Conservation (phyloP, 2,797 vertebrate species). For the Sarcophilus harrisii region DNA sequence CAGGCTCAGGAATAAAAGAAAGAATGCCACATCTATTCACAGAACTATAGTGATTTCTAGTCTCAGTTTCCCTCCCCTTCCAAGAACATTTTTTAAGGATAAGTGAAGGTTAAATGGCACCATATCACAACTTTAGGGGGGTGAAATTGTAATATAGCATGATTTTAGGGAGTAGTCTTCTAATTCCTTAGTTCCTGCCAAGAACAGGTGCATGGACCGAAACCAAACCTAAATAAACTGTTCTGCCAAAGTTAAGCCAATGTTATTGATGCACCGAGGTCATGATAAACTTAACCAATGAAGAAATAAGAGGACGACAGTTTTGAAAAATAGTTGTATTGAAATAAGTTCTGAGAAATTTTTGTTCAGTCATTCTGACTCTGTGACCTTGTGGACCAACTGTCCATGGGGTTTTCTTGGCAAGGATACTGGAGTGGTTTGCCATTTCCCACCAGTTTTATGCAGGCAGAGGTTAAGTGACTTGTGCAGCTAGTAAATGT, state of each 20-base stretch:
- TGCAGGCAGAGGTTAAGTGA: not conserved
- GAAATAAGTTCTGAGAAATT: not conserved
- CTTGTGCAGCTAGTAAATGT: not conserved
- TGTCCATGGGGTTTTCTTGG: not conserved
- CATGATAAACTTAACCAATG: not conserved
- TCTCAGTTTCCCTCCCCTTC: not conserved
- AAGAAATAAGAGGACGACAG: not conserved
- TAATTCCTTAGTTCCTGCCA: not conserved
- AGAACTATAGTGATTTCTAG: slow-evolving; percentile 23
- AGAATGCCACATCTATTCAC: not conserved
- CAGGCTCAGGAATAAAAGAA: not conserved
- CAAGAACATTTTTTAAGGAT: not conserved
- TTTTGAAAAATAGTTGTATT: not conserved
- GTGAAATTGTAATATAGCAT: not conserved
- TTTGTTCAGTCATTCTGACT: not conserved
- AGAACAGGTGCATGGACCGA: not conserved
- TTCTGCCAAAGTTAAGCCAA: not conserved
- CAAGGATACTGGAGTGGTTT: not conserved
- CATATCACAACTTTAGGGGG: not conserved
- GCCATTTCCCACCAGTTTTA: not conserved
- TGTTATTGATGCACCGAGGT: not conserved
- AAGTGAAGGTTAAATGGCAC: not conserved
- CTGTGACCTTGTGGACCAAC: not conserved
- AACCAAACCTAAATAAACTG: not conserved
- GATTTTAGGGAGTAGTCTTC: not conserved